A percentile compares a stretch with the other conserved stretches of the same genome.
These are phyloP conservation scores for Ataeniobius toweri DNA, from an alignment of 2,797 vertebrate species.

Conservation along the genomic window DNA sequence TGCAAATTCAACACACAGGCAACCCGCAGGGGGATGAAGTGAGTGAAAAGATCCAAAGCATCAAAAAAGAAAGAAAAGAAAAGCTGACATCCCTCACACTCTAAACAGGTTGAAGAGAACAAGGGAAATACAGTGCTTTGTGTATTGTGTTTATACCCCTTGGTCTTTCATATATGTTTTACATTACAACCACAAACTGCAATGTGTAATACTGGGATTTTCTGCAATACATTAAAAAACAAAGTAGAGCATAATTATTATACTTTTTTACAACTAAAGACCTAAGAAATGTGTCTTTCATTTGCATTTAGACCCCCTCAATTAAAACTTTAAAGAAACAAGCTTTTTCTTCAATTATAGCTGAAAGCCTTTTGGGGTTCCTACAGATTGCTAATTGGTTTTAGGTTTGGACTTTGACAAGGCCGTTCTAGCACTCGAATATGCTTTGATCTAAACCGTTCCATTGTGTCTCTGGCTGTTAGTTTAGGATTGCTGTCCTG, in stretches of 20 bases:
- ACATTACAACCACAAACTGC: not conserved
- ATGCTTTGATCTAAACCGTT: not conserved
- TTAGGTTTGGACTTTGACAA: not conserved
- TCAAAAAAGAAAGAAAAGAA: slow-evolving; percentile 16
- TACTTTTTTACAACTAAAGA: not conserved
- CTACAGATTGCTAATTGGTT: not conserved
- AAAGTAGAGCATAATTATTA: not conserved
- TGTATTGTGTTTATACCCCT: not conserved
- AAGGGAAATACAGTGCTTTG: not conserved
- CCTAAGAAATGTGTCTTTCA: not conserved
- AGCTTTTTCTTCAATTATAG: no score
- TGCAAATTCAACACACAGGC: slow-evolving; percentile 73
- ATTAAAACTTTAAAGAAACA: no score
- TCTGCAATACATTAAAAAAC: not conserved
- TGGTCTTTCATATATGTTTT: not conserved
- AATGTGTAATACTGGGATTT: not conserved
- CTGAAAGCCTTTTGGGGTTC: not conserved
- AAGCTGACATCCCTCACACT: slow-evolving; percentile 23
- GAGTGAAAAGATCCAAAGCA: slow-evolving; percentile 64
- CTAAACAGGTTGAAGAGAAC: slow-evolving; percentile 19
- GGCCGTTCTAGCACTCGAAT: not conserved
- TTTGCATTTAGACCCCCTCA: not conserved
- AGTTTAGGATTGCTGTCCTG: not conserved
- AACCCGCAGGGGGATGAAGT: slow-evolving; percentile 64
- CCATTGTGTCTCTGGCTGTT: no score